A percentile compares a stretch with the other conserved stretches of the same genome.
These are phyloP conservation scores for Cephus rjabovi DNA, from an alignment of 2,888 invertebrate species.

Conservation along the genomic window DNA sequence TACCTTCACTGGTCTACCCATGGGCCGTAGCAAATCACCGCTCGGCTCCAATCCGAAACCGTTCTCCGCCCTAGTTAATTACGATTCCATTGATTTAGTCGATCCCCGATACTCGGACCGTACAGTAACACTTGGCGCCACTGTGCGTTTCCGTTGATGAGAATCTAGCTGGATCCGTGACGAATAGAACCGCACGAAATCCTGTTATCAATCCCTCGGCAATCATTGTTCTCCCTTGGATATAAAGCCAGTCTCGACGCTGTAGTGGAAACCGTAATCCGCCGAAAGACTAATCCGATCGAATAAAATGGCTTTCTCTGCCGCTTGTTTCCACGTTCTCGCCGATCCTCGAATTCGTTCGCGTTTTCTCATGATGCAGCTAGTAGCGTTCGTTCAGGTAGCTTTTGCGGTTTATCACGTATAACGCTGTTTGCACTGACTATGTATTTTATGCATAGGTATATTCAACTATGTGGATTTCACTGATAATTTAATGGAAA, in stretches of 20 bases:
- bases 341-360: not conserved
- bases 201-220: conserved; percentile 28
- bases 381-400: not conserved
- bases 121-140: not conserved
- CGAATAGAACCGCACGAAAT: conserved; percentile 24
- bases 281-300: not conserved
- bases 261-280: not conserved
- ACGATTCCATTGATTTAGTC: conserved; percentile 57
- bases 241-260: not conserved
- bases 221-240: not conserved
- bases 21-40: not conserved
- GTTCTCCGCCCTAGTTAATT: conserved; percentile 45
- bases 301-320: not conserved
- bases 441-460: not conserved
- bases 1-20: not conserved
- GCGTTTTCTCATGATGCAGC: not conserved
- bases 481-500: not conserved
- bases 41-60: conserved; percentile 26
- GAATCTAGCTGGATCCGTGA: conserved; percentile 26
- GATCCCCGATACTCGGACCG: conserved; percentile 27
- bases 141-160: conserved; percentile 36
- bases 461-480: not conserved
- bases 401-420: not conserved
- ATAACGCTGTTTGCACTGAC: not conserved
- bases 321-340: not conserved